These are phyloP conservation scores for Syrista parreyssii DNA, from an alignment of 2,888 invertebrate species.

Conservation along the genomic window DNA sequence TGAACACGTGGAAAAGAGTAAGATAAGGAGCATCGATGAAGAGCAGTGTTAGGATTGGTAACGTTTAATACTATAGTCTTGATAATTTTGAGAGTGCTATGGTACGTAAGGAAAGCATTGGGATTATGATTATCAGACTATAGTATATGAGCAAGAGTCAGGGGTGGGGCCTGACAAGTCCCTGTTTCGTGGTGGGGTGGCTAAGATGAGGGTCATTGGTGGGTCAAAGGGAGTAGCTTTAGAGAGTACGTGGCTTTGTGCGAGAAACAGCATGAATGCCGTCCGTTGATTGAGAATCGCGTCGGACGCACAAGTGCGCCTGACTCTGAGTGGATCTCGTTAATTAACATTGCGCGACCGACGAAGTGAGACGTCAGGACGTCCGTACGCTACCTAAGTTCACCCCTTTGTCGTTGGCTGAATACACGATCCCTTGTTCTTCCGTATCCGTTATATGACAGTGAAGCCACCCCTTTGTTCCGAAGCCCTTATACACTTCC, in stretches of 20 bases:
- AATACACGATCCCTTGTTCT: neutral
- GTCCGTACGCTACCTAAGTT: slow-evolving; percentile 3
- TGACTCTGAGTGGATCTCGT: slow-evolving; percentile 45
- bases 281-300: slow-evolving; percentile 59
- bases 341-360: slow-evolving; percentile 59
- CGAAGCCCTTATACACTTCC: slow-evolving; percentile 38
- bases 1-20: slow-evolving; percentile 3
- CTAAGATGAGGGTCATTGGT: neutral
- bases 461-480: slow-evolving; percentile 36
- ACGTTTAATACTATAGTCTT: neutral
- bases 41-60: neutral
- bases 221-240: slow-evolving; percentile 2
- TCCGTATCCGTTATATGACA: neutral
- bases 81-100: neutral
- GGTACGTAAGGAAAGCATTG: neutral
- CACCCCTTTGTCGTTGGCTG: slow-evolving; percentile 10
- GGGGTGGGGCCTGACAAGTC: neutral
- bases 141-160: neutral
- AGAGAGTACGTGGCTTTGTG: slow-evolving; percentile 33
- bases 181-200: neutral
- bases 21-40: neutral
- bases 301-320: slow-evolving; percentile 39
- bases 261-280: slow-evolving; percentile 51
- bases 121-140: neutral
- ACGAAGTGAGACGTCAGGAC: slow-evolving; percentile 60